Conservation (phyloP, 1,140 invertebrate genomes). For the Hestina assimilis region DNA sequence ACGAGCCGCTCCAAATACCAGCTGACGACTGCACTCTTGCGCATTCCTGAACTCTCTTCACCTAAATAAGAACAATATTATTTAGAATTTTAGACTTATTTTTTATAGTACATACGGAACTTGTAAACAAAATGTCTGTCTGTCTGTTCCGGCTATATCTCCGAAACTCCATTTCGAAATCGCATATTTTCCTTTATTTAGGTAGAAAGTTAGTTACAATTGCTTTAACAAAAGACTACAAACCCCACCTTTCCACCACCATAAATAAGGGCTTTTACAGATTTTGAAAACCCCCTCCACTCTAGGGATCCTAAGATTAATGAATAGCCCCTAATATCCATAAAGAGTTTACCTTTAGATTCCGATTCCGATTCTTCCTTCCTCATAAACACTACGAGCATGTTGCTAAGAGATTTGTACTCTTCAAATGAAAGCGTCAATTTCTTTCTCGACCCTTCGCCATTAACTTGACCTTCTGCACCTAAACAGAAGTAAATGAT, state of each 20-base stretch:
- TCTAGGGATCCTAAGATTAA: no score
- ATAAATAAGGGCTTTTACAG: no score
- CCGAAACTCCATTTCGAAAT: neutral
- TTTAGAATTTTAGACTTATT: no score
- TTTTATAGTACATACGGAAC: no score
- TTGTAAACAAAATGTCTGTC: no score
- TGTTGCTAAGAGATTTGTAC: constrained; percentile 95
- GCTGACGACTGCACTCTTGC: constrained; percentile 90
- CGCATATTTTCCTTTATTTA: neutral
- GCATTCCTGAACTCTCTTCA: constrained; percentile 81
- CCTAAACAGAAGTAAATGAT: constrained; percentile 17
- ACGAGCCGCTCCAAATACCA: constrained; percentile 97
- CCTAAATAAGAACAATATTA: constrained; percentile 37
- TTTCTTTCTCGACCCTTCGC: constrained; percentile 84
- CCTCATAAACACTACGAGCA: constrained; percentile 94
- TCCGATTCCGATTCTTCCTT: constrained; percentile 86
- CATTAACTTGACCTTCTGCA: constrained; percentile 49
- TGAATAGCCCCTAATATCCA: no score
- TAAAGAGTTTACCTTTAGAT: constrained; percentile 76
- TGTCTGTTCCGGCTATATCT: no score
- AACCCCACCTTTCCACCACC: no score
- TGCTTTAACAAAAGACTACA: no score
- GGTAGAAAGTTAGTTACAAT: neutral
- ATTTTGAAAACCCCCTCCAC: no score
- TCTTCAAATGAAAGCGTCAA: constrained; percentile 96